These are phyloP conservation scores for Columba livia DNA, from an alignment of 2,113 vertebrate genomes.

Conservation along the genomic window DNA sequence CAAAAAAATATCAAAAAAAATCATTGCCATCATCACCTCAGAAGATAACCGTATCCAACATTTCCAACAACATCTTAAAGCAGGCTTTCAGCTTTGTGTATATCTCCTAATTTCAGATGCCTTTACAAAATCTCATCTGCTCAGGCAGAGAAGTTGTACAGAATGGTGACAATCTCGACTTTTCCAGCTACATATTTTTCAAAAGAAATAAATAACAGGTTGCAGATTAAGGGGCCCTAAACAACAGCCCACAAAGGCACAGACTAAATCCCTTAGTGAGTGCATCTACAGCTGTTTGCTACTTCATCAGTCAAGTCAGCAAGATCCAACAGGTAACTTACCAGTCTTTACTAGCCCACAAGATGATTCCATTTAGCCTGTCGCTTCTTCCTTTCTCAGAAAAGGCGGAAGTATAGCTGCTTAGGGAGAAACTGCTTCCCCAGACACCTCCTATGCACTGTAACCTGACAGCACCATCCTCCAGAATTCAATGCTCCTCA, in stretches of 20 bases:
- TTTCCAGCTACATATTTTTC: not conserved
- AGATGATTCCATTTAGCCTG: not conserved
- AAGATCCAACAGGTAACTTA: not conserved
- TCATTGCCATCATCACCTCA: not conserved
- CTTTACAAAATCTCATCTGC: not conserved
- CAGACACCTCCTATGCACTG: not conserved
- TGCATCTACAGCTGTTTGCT: not conserved
- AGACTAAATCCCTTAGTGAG: not conserved
- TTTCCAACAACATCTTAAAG: not conserved
- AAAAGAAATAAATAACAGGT: not conserved
- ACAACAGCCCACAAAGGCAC: not conserved
- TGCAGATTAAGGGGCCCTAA: not conserved
- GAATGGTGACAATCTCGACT: not conserved
- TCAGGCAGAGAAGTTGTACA: not conserved
- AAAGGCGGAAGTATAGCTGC: not conserved
- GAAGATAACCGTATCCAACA: not conserved
- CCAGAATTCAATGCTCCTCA: not conserved
- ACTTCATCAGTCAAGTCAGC: not conserved
- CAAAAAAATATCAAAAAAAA: not conserved
- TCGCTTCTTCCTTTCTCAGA: not conserved
- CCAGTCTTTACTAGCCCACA: not conserved
- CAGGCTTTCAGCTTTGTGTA: not conserved
- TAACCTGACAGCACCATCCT: not conserved
- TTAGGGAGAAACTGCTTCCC: not conserved
- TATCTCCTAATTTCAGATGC: not conserved